Evolutionary conservation across 2,888 invertebrate species (phyloP).

Genomic region (Blastobasis lacticolella): DNA sequence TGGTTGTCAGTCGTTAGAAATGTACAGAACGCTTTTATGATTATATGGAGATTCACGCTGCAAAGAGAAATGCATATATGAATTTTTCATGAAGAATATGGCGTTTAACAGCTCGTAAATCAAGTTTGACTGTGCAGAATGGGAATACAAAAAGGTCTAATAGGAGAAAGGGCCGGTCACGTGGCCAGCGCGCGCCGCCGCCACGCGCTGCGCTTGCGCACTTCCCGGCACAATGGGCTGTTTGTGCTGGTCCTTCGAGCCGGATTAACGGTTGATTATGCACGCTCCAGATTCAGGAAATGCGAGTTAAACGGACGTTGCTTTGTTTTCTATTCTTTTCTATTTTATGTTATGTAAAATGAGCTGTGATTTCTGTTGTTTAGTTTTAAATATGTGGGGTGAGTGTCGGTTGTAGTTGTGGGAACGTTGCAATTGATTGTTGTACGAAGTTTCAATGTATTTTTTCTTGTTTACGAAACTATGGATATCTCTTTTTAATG

Average conservation of each 20-base stretch:
- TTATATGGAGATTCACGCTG: neutral
- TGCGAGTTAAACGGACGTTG: conserved; percentile 40
- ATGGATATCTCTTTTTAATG: too few species aligned
- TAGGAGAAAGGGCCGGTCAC: conserved; percentile 57
- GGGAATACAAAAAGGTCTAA: conserved; percentile 57
- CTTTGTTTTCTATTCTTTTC: conserved; percentile 25
- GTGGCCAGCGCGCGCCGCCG: conserved; percentile 60
- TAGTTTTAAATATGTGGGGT: too few species aligned
- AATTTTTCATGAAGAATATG: too few species aligned
- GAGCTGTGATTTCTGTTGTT: too few species aligned
- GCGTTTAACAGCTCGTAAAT: conserved; percentile 19
- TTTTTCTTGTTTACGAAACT: too few species aligned
- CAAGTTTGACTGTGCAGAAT: conserved; percentile 34
- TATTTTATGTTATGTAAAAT: too few species aligned
- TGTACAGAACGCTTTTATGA: neutral
- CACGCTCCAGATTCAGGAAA: conserved; percentile 69
- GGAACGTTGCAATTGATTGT: too few species aligned
- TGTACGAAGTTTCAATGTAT: too few species aligned
- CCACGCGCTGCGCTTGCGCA: conserved; percentile 64
- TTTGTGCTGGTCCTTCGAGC: conserved; percentile 47
- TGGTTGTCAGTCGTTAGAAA: neutral
- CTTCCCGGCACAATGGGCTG: conserved; percentile 37
- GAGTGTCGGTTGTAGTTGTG: too few species aligned
- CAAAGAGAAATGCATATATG: too few species aligned
- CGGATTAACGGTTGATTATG: conserved; percentile 69